Percentiles rank a stretch among this genome's conserved stretches.
These are phyloP conservation scores for Eurystomus glaucurus DNA, from an alignment of 2,797 vertebrate species.

Conservation along the genomic window DNA sequence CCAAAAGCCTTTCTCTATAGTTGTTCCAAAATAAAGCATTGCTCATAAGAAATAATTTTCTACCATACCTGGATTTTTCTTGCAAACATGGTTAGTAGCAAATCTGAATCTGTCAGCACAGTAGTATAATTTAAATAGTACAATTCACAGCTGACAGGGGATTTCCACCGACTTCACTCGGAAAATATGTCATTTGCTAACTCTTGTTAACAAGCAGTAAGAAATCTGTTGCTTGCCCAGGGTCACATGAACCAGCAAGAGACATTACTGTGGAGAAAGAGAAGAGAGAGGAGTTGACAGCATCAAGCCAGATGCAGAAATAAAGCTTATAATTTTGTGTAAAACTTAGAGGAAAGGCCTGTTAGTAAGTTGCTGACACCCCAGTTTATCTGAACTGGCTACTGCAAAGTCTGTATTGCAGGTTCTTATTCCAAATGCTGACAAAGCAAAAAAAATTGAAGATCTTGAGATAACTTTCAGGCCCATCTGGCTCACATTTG, in stretches of 20 bases:
- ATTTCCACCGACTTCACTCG: slow-evolving; percentile 71
- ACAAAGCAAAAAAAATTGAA: not conserved
- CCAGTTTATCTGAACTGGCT: not conserved
- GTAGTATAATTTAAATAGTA: slow-evolving; percentile 73
- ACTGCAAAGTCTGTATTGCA: not conserved
- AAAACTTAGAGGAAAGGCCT: not conserved
- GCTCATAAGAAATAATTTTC: slow-evolving; percentile 52
- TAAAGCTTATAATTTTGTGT: not conserved
- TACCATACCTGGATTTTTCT: slow-evolving; percentile 54
- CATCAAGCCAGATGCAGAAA: slow-evolving; percentile 13
- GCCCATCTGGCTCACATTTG: not conserved
- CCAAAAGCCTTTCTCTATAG: slow-evolving; percentile 29
- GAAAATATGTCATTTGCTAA: slow-evolving; percentile 73
- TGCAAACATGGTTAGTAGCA: slow-evolving; percentile 53
- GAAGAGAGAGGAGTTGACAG: slow-evolving; percentile 8
- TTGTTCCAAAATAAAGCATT: slow-evolving; percentile 55
- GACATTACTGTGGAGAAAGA: not conserved
- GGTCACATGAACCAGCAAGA: not conserved
- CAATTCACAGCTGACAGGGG: slow-evolving; percentile 72
- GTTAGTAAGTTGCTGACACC: not conserved
- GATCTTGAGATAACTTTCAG: not conserved
- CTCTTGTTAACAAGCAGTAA: slow-evolving; percentile 64
- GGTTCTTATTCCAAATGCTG: not conserved
- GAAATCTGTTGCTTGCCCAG: slow-evolving; percentile 54
- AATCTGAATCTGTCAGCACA: slow-evolving; percentile 73